phyloP scores from a whole-genome alignment of 2,888 invertebrate species.

The Leptothorax acervorum region DNA sequence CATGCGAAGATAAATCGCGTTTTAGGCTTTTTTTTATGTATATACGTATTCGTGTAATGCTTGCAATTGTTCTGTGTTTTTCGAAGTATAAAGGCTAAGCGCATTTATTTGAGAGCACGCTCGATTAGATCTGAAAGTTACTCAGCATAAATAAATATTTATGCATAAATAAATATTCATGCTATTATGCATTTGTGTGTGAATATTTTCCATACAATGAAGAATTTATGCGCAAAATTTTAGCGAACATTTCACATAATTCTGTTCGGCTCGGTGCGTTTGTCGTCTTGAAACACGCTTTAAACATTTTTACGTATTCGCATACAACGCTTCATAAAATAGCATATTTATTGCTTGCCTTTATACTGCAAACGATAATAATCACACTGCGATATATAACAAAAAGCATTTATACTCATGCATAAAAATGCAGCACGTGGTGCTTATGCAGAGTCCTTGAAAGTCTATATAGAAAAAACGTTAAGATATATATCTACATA shows the following conservation, averaged over 20 bases:
- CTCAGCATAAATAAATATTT: constrained; percentile 35
- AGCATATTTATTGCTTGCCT: constrained; percentile 4
- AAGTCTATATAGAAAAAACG: not conserved
- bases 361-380: constrained; percentile 17
- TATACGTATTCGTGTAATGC: not conserved
- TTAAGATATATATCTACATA: constrained; percentile 14
- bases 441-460: not conserved
- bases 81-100: not conserved
- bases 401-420: constrained; percentile 1
- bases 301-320: constrained; percentile 2
- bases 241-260: not conserved
- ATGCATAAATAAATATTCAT: not conserved
- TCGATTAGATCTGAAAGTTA: not conserved
- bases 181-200: not conserved
- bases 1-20: not conserved
- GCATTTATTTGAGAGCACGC: not conserved
- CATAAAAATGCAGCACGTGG: not conserved
- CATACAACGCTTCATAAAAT: constrained; percentile 7
- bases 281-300: not conserved
- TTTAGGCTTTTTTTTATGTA: not conserved
- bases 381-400: not conserved
- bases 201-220: constrained; percentile 6
- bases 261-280: not conserved
- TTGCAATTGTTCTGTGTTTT: not conserved
- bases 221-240: constrained; percentile 19